Conservation (phyloP, 2,113 vertebrate genomes). For the Ctenomys sociabilis region DNA sequence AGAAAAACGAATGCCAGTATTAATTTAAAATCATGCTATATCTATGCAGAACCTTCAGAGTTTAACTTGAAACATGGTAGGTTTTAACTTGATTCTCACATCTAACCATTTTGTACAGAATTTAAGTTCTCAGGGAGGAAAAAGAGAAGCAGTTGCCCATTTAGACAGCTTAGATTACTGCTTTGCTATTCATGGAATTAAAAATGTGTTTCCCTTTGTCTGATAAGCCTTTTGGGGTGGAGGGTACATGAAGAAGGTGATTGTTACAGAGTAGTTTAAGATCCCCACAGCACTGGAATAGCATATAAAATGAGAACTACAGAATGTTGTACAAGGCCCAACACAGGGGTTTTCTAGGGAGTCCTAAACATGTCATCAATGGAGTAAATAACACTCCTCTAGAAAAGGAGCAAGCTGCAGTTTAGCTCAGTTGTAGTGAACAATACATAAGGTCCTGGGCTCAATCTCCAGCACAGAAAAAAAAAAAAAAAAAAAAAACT, state of each 20-base stretch:
- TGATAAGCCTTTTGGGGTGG: not conserved
- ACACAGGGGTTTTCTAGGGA: not conserved
- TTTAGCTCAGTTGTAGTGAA: not conserved
- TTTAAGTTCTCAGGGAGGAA: not conserved
- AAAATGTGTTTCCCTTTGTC: conserved; percentile 9
- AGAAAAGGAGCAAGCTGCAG: not conserved
- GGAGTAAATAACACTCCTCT: conserved; percentile 46
- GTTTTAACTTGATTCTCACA: conserved; percentile 53
- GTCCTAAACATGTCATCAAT: not conserved
- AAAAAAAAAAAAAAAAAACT: not conserved
- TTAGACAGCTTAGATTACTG: not conserved
- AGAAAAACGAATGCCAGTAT: conserved; percentile 55
- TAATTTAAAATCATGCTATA: conserved; percentile 62
- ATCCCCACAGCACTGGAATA: not conserved
- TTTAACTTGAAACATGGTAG: conserved; percentile 40
- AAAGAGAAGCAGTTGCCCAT: conserved; percentile 8
- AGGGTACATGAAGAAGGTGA: not conserved
- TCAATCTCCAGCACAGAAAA: not conserved
- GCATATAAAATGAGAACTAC: not conserved
- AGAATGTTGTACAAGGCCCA: not conserved
- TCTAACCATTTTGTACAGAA: conserved; percentile 36
- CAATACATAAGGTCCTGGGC: not conserved
- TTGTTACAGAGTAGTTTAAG: not conserved
- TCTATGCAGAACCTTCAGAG: not conserved
- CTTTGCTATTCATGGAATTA: conserved; percentile 41